phyloP scores from a whole-genome alignment of 2,888 invertebrate genomes.

The Parnassius orleans region DNA sequence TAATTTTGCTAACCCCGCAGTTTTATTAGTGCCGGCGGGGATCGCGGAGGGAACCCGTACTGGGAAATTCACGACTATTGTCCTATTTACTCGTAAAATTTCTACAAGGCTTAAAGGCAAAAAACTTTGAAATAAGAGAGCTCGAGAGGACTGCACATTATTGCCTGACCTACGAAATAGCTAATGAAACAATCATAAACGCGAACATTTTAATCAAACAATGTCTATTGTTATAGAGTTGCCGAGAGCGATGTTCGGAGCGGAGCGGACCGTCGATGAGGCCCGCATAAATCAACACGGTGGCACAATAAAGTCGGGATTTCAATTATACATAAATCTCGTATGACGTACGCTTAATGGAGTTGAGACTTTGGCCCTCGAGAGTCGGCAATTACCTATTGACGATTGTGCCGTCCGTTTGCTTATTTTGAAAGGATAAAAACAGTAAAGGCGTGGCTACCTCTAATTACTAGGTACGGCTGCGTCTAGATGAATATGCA shows the following conservation, averaged over 20 bases:
- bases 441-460: neutral
- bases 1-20: no score
- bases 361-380: slow-evolving; percentile 50
- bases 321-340: slow-evolving; percentile 79
- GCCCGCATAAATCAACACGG: slow-evolving; percentile 61
- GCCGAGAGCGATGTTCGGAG: slow-evolving; percentile 24
- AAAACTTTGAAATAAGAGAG: no score
- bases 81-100: no score
- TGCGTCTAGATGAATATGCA: neutral
- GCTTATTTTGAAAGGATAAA: slow-evolving; percentile 18
- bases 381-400: slow-evolving; percentile 30
- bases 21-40: no score
- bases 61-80: no score
- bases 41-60: no score
- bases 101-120: no score
- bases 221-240: slow-evolving; percentile 47
- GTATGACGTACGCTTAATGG: slow-evolving; percentile 63
- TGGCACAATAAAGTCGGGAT: slow-evolving; percentile 69
- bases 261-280: slow-evolving; percentile 32
- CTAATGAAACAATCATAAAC: slow-evolving; percentile 1
- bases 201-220: slow-evolving; percentile 48
- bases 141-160: no score
- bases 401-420: slow-evolving; percentile 23
- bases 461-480: slow-evolving; percentile 15
- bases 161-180: no score